These are phyloP conservation scores for Drosophila teissieri DNA, from an alignment of 1,140 invertebrate species.

Conservation along the genomic window DNA sequence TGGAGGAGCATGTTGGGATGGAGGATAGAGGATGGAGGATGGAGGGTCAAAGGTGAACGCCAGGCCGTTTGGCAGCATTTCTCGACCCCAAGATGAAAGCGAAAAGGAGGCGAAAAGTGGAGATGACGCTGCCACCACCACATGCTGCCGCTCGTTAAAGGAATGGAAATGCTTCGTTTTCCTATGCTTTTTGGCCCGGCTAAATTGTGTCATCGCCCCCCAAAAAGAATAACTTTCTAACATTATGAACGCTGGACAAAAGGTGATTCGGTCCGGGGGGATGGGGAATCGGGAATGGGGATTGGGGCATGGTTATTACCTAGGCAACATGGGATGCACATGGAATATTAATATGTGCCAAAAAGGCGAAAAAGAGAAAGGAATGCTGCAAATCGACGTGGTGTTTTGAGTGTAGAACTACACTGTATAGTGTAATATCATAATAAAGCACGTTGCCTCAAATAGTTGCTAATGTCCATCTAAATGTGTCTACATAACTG, in stretches of 20 bases:
- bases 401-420: background rate
- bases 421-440: background rate
- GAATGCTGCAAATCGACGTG: conserved; percentile 9
- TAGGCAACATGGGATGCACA: conserved; percentile 41
- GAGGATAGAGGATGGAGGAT: background rate
- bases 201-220: conserved; percentile 54
- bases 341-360: conserved; percentile 55
- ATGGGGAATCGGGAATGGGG: too few species aligned
- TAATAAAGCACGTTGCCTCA: too few species aligned
- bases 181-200: conserved; percentile 14
- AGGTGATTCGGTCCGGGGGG: background rate
- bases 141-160: conserved; percentile 42
- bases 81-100: conserved; percentile 36
- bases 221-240: conserved; percentile 43
- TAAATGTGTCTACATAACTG: background rate
- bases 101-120: conserved; percentile 43
- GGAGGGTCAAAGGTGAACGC: conserved; percentile 52
- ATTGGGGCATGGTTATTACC: conserved; percentile 19
- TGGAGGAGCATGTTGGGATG: background rate
- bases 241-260: conserved; percentile 34
- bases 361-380: conserved; percentile 50
- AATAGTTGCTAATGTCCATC: too few species aligned
- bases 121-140: conserved; percentile 18
- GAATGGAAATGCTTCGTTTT: conserved; percentile 18
- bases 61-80: conserved; percentile 35